A percentile compares a stretch with the other conserved stretches of the same genome.
These are phyloP conservation scores for Dasypolia templi DNA, from an alignment of 2,888 invertebrate species.

Conservation along the genomic window DNA sequence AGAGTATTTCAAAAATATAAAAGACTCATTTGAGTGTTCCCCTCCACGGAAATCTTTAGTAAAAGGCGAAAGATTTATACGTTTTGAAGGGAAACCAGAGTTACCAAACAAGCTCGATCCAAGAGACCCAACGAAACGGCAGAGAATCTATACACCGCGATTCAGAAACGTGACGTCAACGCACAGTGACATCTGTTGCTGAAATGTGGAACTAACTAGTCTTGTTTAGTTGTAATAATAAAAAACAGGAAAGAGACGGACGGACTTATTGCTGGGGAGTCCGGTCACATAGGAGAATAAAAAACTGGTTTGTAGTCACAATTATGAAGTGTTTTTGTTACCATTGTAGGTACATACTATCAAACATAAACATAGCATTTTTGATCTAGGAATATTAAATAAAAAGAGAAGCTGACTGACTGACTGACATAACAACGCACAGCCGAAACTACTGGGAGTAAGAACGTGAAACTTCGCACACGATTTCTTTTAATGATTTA, in stretches of 20 bases:
- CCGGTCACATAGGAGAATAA: no score
- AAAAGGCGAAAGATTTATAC: slow-evolving; percentile 95
- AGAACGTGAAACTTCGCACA: not conserved
- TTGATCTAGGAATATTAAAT: no score
- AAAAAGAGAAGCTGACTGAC: not conserved
- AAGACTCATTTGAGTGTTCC: slow-evolving; percentile 93
- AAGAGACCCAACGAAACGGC: slow-evolving; percentile 8
- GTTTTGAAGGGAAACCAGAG: slow-evolving; percentile 92
- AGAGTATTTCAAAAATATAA: slow-evolving; percentile 38
- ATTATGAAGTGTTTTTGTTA: not conserved
- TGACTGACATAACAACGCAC: not conserved
- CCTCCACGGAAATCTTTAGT: slow-evolving; percentile 95
- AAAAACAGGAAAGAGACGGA: not conserved
- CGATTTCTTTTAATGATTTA: not conserved
- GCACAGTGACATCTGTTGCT: slow-evolving; percentile 14
- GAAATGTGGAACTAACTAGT: not conserved
- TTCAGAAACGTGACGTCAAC: slow-evolving; percentile 11
- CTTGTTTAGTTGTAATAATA: not conserved
- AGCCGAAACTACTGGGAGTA: not conserved
- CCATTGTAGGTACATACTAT: not conserved
- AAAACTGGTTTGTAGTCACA: not conserved
- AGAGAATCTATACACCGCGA: slow-evolving; percentile 1
- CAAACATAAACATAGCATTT: no score
- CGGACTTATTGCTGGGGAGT: not conserved
- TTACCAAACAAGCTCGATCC: not conserved